Conservation (phyloP, 2,113 vertebrate genomes). For the Brachirus orientalis region DNA sequence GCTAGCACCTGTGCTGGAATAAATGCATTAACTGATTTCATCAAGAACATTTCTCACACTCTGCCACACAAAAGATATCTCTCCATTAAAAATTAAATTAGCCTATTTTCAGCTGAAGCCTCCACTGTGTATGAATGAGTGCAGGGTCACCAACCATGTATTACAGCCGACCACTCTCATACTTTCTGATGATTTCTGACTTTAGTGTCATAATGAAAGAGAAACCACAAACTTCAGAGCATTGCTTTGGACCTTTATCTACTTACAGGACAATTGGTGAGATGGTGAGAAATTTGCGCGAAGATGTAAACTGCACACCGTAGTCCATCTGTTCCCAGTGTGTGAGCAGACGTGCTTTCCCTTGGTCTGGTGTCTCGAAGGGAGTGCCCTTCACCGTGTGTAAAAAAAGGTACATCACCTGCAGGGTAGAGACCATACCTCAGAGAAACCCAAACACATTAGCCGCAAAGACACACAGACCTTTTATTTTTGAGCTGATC, state of each 20-base stretch:
- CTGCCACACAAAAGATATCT: too few relatives aligned
- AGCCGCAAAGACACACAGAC: neutral
- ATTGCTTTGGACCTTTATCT: too few relatives aligned
- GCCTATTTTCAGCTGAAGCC: too few relatives aligned
- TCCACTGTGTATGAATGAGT: too few relatives aligned
- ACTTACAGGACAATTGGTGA: constrained; percentile 93
- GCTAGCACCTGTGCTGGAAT: too few relatives aligned
- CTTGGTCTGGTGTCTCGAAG: constrained; percentile 94
- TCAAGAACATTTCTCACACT: too few relatives aligned
- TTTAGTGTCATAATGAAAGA: neutral
- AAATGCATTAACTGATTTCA: too few relatives aligned
- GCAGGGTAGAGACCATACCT: constrained; percentile 21
- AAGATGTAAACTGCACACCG: constrained; percentile 91
- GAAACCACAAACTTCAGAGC: neutral
- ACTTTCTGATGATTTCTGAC: too few relatives aligned
- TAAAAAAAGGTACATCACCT: constrained; percentile 94
- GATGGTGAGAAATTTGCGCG: constrained; percentile 94
- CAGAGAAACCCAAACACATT: neutral
- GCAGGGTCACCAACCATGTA: too few relatives aligned
- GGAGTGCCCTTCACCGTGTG: constrained; percentile 95
- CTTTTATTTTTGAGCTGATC: too few relatives aligned
- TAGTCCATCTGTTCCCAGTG: constrained; percentile 98
- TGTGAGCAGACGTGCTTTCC: constrained; percentile 91
- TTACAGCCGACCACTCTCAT: too few relatives aligned
- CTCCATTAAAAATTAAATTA: too few relatives aligned